These are phyloP conservation scores for Scotopteryx bipunctaria DNA, from an alignment of 2,888 invertebrate species.

Conservation along the genomic window DNA sequence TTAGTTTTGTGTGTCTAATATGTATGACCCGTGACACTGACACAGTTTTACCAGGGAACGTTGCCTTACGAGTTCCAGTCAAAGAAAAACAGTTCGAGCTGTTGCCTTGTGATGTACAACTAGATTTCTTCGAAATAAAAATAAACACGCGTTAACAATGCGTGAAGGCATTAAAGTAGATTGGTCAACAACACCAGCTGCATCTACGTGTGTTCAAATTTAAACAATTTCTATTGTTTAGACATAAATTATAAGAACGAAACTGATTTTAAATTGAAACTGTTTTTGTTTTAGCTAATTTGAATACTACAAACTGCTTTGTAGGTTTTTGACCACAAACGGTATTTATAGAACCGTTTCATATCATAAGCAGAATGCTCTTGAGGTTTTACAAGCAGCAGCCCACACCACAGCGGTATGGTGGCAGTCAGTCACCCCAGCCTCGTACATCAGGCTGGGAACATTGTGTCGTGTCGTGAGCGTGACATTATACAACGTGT, in stretches of 20 bases:
- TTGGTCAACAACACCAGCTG: conserved; percentile 11
- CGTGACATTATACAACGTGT: too few relatives aligned
- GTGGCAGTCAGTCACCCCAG: conserved; percentile 7
- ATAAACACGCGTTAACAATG: conserved; percentile 14
- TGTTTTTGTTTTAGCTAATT: too few relatives aligned
- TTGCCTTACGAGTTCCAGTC: too few relatives aligned
- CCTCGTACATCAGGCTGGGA: not conserved
- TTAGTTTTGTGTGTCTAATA: too few relatives aligned
- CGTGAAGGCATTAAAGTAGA: conserved; percentile 20
- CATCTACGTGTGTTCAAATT: conserved; percentile 5
- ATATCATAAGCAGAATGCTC: not conserved
- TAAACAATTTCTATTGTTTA: conserved; percentile 1
- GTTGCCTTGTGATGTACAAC: too few relatives aligned
- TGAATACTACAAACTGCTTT: too few relatives aligned
- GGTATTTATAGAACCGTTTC: too few relatives aligned
- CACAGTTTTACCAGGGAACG: not conserved
- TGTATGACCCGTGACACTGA: too few relatives aligned
- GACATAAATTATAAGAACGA: not conserved
- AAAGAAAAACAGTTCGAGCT: too few relatives aligned
- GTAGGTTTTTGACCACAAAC: too few relatives aligned
- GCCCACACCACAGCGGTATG: not conserved
- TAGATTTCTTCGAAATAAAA: not conserved
- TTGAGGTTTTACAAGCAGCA: too few relatives aligned
- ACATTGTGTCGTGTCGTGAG: conserved; percentile 18
- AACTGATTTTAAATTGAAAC: too few relatives aligned